Base-by-base conservation (phyloP, 2,888 invertebrate species). In the Macaria liturata region DNA sequence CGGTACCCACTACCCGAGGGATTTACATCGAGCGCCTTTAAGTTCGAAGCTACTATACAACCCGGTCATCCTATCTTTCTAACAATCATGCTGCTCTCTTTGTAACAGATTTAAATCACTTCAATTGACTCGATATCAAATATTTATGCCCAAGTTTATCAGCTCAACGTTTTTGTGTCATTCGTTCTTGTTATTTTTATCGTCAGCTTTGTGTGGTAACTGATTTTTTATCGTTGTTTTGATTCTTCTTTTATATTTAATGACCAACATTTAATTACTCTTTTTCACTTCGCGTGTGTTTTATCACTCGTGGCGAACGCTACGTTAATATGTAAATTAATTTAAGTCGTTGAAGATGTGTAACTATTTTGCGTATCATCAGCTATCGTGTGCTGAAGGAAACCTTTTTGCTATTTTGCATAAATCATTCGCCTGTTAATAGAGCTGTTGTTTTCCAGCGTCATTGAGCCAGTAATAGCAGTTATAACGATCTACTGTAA, bases 401-500 rank as follows among this genome's bases (percentile, higher is more conserved):
- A 32, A 32, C 9, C 8, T 40, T 42, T 40, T 44, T 45, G 7
- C 31, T 45, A 37, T 34, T 57, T 54, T 59, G 46, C 59, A 47
- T 50, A 46, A 34, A 48, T 54, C 40, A 51, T 50, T 32, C 3
- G 50, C 43, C 40, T 45, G 51, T 44, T 60, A 61, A 58, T 61
- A 49, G 44, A 61, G 56, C 56, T 44, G 59, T 54, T 49, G 62
- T 63, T 64, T 54, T 57, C 45, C 53, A 60, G 49, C 60, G 66
- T 57, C 54, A 61, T 56, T 59, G 59, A 61, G 53, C 52, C 50
- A 62, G 59, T 61, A 64, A 67, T 71, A 68, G 65, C 69, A 72
- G 71, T 72, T 64, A 72, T 79, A 77, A 74, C 74, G 67, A 78
- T 78, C 72, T 74, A 70, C 74, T 81, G 68, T 82, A 84, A 86